Conservation (phyloP, 2,888 invertebrate genomes). For the Pachymerium ferrugineum region DNA sequence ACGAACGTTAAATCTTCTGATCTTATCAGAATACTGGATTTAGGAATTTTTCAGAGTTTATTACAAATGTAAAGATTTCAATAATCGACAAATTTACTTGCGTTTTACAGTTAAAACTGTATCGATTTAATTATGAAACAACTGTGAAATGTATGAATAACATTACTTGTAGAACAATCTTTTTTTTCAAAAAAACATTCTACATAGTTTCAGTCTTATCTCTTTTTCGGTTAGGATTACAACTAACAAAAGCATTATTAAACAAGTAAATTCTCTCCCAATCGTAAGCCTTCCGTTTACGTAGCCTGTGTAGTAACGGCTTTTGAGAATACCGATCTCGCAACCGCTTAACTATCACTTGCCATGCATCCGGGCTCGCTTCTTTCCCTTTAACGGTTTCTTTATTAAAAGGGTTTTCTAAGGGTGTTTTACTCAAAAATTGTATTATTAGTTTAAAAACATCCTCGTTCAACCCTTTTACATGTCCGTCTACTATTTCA, state of each 20-base stretch:
- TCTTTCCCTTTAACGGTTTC: constrained; percentile 51
- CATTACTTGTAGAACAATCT: too few relatives aligned
- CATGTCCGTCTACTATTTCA: constrained; percentile 54
- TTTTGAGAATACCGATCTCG: constrained; percentile 66
- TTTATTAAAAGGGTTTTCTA: too few relatives aligned
- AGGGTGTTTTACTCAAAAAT: constrained; percentile 66
- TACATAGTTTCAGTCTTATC: neutral
- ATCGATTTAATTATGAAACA: too few relatives aligned
- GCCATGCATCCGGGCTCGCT: neutral
- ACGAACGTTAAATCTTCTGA: too few relatives aligned
- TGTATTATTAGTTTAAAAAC: constrained; percentile 66
- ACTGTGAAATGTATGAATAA: too few relatives aligned
- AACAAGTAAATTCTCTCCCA: constrained; percentile 72
- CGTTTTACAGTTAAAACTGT: too few relatives aligned
- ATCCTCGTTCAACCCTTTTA: constrained; percentile 68
- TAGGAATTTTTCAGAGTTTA: too few relatives aligned
- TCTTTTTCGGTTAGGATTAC: constrained; percentile 6
- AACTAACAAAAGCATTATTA: neutral
- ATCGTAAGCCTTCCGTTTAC: constrained; percentile 60
- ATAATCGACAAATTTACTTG: too few relatives aligned
- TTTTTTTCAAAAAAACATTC: too few relatives aligned
- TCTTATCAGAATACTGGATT: too few relatives aligned
- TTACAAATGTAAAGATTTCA: too few relatives aligned
- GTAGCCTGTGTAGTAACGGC: constrained; percentile 57
- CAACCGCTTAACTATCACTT: constrained; percentile 57